phyloP scores from a whole-genome alignment of 2,797 vertebrate species.

The Halcyon leucocephala region DNA sequence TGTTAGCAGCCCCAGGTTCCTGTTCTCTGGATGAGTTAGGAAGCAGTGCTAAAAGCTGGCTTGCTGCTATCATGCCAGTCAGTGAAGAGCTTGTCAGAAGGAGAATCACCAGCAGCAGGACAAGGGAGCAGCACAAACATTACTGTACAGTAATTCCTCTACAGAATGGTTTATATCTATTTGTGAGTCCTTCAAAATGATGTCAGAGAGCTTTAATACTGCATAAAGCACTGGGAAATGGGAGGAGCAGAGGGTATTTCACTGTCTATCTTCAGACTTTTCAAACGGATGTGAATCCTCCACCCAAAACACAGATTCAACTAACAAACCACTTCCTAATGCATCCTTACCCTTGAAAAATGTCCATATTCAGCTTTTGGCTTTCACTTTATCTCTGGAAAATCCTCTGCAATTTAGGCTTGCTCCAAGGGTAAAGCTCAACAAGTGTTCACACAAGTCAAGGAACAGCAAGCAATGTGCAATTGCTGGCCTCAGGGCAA shows the following conservation, averaged over 20 bases:
- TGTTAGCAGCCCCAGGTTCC: not conserved
- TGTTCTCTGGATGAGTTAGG: not conserved
- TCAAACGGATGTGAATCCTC: not conserved
- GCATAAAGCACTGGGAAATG: not conserved
- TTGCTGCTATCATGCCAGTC: not conserved
- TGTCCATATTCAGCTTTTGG: not conserved
- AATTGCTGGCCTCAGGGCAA: not conserved
- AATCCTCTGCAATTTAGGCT: not conserved
- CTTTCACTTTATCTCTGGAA: not conserved
- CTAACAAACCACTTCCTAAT: not conserved
- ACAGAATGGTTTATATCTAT: not conserved
- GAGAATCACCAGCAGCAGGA: not conserved
- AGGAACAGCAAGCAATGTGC: not conserved
- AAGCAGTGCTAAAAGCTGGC: not conserved
- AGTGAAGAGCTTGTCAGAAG: not conserved
- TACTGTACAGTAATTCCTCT: not conserved
- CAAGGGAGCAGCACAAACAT: not conserved
- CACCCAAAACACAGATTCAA: not conserved
- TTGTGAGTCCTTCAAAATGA: not conserved
- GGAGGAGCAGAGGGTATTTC: not conserved
- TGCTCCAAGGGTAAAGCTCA: not conserved
- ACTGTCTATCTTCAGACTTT: not conserved
- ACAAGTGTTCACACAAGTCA: not conserved
- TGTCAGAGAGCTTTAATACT: not conserved
- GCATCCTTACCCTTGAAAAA: not conserved